Base-by-base conservation (phyloP, 2,888 invertebrate genomes). In the Mayetiola destructor region DNA sequence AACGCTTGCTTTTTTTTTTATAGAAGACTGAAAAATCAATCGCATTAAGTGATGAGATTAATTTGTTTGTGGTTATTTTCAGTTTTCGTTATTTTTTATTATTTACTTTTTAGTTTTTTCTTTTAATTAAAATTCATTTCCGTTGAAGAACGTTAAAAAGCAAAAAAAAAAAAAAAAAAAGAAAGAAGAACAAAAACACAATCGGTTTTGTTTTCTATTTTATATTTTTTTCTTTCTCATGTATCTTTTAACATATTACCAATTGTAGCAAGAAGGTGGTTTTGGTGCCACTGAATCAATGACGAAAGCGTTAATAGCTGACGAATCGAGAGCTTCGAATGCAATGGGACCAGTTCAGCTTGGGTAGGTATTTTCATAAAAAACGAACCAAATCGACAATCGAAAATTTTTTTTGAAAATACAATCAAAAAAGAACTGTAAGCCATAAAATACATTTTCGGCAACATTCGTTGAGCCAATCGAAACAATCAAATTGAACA, bases 241-340 rank as follows among this genome's bases (percentile, higher is more conserved):
- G 36, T 55, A 36, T 55, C n/a, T 55, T 36, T 55, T 55, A 36
- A 35, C 55, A 37, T 36, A 36, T 55, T 55, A 36, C 55, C 55
- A 79, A 79, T 80, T 81, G 76, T 82, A 88, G 87, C 87, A 87
- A 82, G 88, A 87, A 80, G 87, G 87, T 80, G 89, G 88, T 77
- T 82, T 86, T 75, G 87, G 82, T 80, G 85, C 88, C 79, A 89
- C 88, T 76, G 91, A 91, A 78, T 90, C 90, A 78, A 89, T 91
- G 89, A 90, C 91, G 76, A 85, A 90, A 75, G 89, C 90, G 77
- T 84, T 91, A 78, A 91, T 91, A 76, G 87, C 87, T 77, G 91
- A 91, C 78, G 90, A 91, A 80, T 84, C 85, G 76, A 85, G 86
- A 77, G 82, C 84, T 78, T 72, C 72, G 63, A 84, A 86, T 77